Evolutionary conservation across 2,888 invertebrate genomes (phyloP).

Genomic region (Caenorhabditis panamensis): DNA sequence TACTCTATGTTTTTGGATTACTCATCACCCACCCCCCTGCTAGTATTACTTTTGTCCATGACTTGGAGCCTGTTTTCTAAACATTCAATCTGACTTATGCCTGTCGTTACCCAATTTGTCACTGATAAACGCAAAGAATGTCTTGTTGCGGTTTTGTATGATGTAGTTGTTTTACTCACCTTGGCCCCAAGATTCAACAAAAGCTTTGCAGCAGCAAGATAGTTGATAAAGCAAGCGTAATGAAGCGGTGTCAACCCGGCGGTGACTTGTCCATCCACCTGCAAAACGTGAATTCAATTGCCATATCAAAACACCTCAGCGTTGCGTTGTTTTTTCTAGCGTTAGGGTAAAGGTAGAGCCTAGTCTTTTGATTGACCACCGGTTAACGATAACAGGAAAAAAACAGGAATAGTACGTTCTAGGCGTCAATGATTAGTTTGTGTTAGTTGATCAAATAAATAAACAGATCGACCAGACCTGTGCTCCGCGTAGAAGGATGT

Average conservation of each 20-base stretch:
- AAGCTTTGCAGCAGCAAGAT: conserved; percentile 87
- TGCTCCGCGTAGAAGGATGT: conserved; percentile 90
- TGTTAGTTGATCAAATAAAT: conserved; percentile 37
- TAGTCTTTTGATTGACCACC: conserved; percentile 37
- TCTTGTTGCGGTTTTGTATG: conserved; percentile 10
- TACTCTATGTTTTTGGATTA: conserved; percentile 4
- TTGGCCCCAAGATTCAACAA: conserved; percentile 86
- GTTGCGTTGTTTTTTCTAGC: background rate
- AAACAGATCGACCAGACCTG: conserved; percentile 81
- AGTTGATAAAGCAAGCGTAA: conserved; percentile 92
- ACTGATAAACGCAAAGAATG: conserved; percentile 27
- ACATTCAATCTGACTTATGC: conserved; percentile 31
- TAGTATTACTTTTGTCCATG: conserved; percentile 46
- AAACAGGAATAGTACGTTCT: conserved; percentile 43
- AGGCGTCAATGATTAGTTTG: conserved; percentile 36
- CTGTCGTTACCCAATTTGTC: conserved; percentile 33
- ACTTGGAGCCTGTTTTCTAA: conserved; percentile 41
- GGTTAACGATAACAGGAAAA: too few species aligned
- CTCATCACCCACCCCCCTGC: conserved; percentile 30
- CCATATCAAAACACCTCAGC: background rate
- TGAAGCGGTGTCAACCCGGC: conserved; percentile 92
- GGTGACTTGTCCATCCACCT: conserved; percentile 88
- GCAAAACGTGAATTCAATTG: conserved; percentile 38
- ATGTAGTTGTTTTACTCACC: conserved; percentile 55
- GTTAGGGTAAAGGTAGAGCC: background rate